A percentile compares a stretch with the other conserved stretches of the same genome.
phyloP scores from a whole-genome alignment of 2,888 invertebrate species.

The Orgyia antiqua region DNA sequence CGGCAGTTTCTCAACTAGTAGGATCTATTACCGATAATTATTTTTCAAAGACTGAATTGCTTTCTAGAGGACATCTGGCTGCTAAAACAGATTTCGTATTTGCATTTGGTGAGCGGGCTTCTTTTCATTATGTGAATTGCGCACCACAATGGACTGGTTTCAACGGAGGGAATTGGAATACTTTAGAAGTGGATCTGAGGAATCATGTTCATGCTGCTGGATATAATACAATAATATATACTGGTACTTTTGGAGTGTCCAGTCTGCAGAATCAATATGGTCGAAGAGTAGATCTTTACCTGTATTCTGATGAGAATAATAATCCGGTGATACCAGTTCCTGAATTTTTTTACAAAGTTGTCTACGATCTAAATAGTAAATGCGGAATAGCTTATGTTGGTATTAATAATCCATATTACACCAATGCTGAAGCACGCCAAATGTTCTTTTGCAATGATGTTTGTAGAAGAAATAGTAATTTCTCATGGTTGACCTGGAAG shows the following conservation, averaged over 20 bases:
- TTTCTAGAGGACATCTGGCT: slow-evolving; percentile 81
- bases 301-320: slow-evolving; percentile 51
- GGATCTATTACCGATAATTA: slow-evolving; percentile 50
- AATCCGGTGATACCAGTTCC: slow-evolving; percentile 66
- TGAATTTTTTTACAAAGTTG: slow-evolving; percentile 69
- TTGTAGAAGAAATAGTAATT: slow-evolving; percentile 62
- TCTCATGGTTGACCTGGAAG: slow-evolving; percentile 79
- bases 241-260: slow-evolving; percentile 79
- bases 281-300: slow-evolving; percentile 49
- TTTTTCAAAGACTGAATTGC: slow-evolving; percentile 48
- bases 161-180: slow-evolving; percentile 80
- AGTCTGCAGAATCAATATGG: slow-evolving; percentile 65
- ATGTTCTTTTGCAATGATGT: slow-evolving; percentile 69
- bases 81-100: slow-evolving; percentile 82
- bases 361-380: slow-evolving; percentile 68
- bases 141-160: slow-evolving; percentile 83
- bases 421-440: slow-evolving; percentile 34
- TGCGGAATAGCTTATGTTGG: slow-evolving; percentile 79
- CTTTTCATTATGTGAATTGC: slow-evolving; percentile 82
- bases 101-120: slow-evolving; percentile 77
- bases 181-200: slow-evolving; percentile 66
- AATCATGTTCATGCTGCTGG: slow-evolving; percentile 46
- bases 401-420: slow-evolving; percentile 80
- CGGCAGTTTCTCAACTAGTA: slow-evolving; percentile 43
- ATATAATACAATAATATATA: slow-evolving; percentile 69